Conservation (phyloP, 2,888 invertebrate species). For the Ptychoptera albimana region DNA sequence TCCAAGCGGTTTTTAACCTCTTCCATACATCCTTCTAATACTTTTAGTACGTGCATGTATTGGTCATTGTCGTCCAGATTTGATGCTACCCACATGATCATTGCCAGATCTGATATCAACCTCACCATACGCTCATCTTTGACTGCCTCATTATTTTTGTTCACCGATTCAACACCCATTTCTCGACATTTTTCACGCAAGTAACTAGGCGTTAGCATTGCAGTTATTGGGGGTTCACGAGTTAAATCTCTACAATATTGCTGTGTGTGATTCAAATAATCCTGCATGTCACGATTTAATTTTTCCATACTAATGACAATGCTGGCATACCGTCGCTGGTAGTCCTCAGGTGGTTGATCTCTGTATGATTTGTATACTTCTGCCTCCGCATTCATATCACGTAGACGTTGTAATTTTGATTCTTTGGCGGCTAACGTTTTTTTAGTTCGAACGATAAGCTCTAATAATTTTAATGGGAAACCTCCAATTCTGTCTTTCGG, state of each 20-base stretch:
- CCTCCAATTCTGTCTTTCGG: conserved; percentile 43
- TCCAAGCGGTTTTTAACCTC: conserved; percentile 70
- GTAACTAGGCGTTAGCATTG: conserved; percentile 78
- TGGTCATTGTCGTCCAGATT: conserved; percentile 45
- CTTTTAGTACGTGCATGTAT: conserved; percentile 80
- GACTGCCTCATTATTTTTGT: conserved; percentile 49
- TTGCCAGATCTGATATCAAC: conserved; percentile 74
- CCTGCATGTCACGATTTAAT: conserved; percentile 76
- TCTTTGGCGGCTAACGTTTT: conserved; percentile 74
- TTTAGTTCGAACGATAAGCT: conserved; percentile 71
- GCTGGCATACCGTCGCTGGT: conserved; percentile 79
- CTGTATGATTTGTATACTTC: conserved; percentile 73
- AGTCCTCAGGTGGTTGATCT: conserved; percentile 65
- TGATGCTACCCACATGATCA: conserved; percentile 47
- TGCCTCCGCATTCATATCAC: conserved; percentile 79
- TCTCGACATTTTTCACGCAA: conserved; percentile 74
- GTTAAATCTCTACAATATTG: conserved; percentile 70
- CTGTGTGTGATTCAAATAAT: conserved; percentile 73
- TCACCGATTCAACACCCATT: conserved; percentile 67
- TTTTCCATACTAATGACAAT: conserved; percentile 78
- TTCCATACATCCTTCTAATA: conserved; percentile 79
- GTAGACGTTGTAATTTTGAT: conserved; percentile 60
- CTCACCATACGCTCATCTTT: conserved; percentile 47
- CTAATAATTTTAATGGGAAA: conserved; percentile 70
- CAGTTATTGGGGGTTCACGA: conserved; percentile 70